Conservation (phyloP, 2,797 vertebrate species). For the Erpetoichthys calabaricus region DNA sequence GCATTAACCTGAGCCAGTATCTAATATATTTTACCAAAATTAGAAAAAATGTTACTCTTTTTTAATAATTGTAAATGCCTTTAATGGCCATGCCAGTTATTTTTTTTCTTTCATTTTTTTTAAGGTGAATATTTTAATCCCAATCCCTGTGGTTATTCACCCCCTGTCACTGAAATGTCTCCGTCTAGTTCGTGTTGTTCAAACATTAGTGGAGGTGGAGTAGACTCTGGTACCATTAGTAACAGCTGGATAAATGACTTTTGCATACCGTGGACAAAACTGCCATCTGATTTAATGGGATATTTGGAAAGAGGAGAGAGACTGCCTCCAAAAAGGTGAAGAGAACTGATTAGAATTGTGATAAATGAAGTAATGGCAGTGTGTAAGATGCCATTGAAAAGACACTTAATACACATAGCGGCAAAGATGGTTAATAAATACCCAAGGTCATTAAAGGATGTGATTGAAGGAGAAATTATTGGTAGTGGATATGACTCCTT, state of each 20-base stretch:
- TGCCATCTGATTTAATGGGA: slow-evolving; percentile 1
- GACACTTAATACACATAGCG: slow-evolving; percentile 11
- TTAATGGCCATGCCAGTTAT: too few relatives aligned
- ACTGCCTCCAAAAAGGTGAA: slow-evolving; percentile 5
- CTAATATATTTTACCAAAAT: too few relatives aligned
- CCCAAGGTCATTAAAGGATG: slow-evolving; percentile 6
- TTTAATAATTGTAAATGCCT: too few relatives aligned
- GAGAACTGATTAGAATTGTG: slow-evolving; percentile 9
- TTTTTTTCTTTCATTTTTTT: too few relatives aligned
- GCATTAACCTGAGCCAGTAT: too few relatives aligned
- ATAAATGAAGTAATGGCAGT: slow-evolving; percentile 6
- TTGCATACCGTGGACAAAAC: slow-evolving; percentile 11
- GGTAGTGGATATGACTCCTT: slow-evolving; percentile 13
- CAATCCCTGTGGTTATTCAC: too few relatives aligned
- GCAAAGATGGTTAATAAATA: slow-evolving; percentile 11
- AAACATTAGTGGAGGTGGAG: too few relatives aligned
- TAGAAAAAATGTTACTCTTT: too few relatives aligned
- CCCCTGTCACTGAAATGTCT: too few relatives aligned
- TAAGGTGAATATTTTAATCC: too few relatives aligned
- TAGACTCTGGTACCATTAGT: too few relatives aligned
- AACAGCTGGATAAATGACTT: slow-evolving; percentile 8
- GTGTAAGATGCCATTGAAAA: slow-evolving; percentile 6
- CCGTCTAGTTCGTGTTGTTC: too few relatives aligned
- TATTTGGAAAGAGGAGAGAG: slow-evolving; percentile 7
- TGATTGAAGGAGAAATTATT: slow-evolving; percentile 9